Evolutionary conservation across 2,888 invertebrate species (phyloP), one percentile per base, ranked within the genome.

Genomic region (Drosophila mulleri): DNA sequence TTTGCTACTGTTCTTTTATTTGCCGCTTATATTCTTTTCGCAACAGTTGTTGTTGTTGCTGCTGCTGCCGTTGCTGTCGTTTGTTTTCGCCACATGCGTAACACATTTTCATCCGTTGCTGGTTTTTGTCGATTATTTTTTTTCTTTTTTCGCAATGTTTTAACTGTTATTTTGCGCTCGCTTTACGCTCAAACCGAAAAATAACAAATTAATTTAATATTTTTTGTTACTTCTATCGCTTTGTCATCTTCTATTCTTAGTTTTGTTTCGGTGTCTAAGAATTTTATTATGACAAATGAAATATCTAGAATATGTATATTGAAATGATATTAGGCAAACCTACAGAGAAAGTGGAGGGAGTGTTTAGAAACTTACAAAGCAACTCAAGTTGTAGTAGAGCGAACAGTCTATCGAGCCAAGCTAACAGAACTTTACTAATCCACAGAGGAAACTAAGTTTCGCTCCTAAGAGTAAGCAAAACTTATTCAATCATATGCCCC

Each of bases 51-150:
- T 76, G 50, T 60, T 14, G 12, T 3, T 20, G 20, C 12, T 45
- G 23, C 14, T 52, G 23, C 14, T 78, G 29, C 29, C 45, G 20
- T 2, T 59, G n/a, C 23, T 37, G 18, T 53, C 61, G 35, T 35
- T 60, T 47, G 64, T 72, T 72, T 58, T 72, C 56, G 72, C 57
- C 42, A 57, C 63, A 67, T 69, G 81, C 74, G 78, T 83, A 76
- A 81, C 83, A 77, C 65, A 71, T 70, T 76, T 79, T 52, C 44
- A 56, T 62, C 32, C 45, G 23, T 45, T 58, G 12, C 20, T 41
- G 16, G 37, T 66, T 45, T 20, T 37, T 67, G 41, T 47, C 56
- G 59, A 16, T 74, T 39, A 32, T 60, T 48, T 45, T 16, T 48
- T 26, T 29, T 29, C 8, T 48, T 68, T 58, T 65, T 60, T 48